Evolutionary conservation across 2,797 vertebrate species (phyloP).

Genomic region (Lacerta agilis): DNA sequence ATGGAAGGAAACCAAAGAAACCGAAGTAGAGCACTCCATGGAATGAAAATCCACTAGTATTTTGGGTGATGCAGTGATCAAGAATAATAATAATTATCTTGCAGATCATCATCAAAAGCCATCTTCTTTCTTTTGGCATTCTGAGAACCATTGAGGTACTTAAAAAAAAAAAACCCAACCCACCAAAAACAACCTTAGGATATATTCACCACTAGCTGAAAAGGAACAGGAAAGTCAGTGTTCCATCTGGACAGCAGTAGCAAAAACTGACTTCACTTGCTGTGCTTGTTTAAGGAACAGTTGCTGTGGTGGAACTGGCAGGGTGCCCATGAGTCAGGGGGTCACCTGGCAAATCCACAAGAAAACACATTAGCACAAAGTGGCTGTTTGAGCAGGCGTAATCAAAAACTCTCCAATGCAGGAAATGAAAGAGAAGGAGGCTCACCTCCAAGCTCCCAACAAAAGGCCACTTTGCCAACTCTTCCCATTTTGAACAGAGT

Average conservation of each 20-base stretch:
- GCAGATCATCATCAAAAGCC: background rate
- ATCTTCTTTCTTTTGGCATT: background rate
- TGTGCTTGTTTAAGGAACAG: conserved; percentile 58
- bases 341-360: conserved; percentile 72
- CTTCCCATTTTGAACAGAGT: conserved; percentile 56
- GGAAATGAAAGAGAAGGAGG: conserved; percentile 50
- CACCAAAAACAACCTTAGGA: conserved; percentile 7
- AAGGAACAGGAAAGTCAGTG: conserved; percentile 59
- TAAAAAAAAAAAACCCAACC: conserved; percentile 9
- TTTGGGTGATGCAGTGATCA: background rate
- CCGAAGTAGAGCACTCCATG: background rate
- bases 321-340: conserved; percentile 55
- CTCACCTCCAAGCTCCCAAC: conserved; percentile 45
- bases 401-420: conserved; percentile 33
- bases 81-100: background rate
- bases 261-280: conserved; percentile 51
- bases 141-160: background rate
- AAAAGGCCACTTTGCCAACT: conserved; percentile 52
- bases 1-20: background rate
- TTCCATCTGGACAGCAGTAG: conserved; percentile 54
- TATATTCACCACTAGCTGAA: conserved; percentile 52
- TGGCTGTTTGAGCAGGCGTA: conserved; percentile 57
- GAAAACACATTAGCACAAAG: conserved; percentile 71
- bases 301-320: conserved; percentile 60
- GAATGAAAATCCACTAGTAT: background rate